phyloP scores from a whole-genome alignment of 2,888 invertebrate species.

The Cyrtodaria siliqua region DNA sequence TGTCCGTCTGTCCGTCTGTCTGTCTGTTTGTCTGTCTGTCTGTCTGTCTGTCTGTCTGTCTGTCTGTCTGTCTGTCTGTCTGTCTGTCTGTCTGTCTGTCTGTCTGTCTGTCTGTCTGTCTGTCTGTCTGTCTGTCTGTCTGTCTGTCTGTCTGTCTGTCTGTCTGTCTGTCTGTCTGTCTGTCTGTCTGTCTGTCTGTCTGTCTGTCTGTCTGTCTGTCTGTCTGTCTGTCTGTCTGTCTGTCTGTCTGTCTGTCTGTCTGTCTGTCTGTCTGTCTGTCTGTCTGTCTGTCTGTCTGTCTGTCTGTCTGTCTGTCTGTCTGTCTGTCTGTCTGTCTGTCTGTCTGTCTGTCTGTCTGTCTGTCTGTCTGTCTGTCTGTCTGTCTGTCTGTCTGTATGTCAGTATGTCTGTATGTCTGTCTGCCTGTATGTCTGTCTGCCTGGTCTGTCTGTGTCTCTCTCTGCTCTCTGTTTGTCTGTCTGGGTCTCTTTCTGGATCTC shows the following conservation, averaged over 20 bases:
- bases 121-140: background rate
- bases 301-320: background rate
- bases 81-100: slow-evolving; percentile 3
- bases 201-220: slow-evolving; percentile 3
- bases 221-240: slow-evolving; percentile 3
- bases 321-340: background rate
- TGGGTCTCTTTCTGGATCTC: no score
- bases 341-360: background rate
- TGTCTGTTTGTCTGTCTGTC: no score
- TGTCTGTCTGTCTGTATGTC: no score
- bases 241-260: slow-evolving; percentile 3
- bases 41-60: slow-evolving; percentile 1
- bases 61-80: background rate
- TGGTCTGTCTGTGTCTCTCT: slow-evolving; percentile 1
- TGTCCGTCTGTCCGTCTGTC: no score
- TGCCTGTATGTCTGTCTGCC: no score
- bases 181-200: slow-evolving; percentile 3
- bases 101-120: background rate
- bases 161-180: slow-evolving; percentile 3
- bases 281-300: no score
- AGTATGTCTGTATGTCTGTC: no score
- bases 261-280: no score
- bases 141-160: slow-evolving; percentile 3
- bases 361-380: no score
- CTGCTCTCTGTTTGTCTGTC: background rate